phyloP scores from a whole-genome alignment of 2,113 vertebrate species.

The Gnathochromis pfefferi region DNA sequence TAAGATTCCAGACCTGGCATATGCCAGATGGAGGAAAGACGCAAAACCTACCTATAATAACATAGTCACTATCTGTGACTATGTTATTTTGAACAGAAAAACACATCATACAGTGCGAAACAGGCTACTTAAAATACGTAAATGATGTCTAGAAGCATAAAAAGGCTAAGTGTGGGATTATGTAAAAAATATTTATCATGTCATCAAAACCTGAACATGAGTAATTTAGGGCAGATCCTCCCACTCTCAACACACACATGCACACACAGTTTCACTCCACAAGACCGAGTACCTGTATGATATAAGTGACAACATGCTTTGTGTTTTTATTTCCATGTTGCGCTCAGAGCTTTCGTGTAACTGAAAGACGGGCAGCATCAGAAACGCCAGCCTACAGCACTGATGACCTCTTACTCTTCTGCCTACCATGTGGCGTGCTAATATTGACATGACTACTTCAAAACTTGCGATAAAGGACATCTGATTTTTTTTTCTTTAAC shows the following conservation, averaged over 20 bases:
- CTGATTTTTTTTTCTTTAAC: neutral
- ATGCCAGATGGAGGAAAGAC: neutral
- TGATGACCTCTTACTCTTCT: neutral
- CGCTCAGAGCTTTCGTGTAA: neutral
- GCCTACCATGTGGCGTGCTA: neutral
- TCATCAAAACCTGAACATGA: neutral
- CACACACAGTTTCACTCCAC: neutral
- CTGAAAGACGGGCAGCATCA: neutral
- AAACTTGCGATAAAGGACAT: neutral
- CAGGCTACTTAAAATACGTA: neutral
- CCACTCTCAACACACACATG: neutral
- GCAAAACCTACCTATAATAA: no score
- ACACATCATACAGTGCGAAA: neutral
- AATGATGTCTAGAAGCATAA: neutral
- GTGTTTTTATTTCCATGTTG: neutral
- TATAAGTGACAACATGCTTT: neutral
- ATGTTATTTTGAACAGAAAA: neutral
- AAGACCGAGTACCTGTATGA: neutral
- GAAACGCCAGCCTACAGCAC: neutral
- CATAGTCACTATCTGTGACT: neutral
- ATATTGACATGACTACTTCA: neutral
- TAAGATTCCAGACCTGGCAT: neutral
- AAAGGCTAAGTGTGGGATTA: neutral
- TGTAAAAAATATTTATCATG: neutral
- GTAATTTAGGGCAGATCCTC: neutral